Conservation (phyloP, 1,140 invertebrate genomes). For the Aphelinus certus region DNA sequence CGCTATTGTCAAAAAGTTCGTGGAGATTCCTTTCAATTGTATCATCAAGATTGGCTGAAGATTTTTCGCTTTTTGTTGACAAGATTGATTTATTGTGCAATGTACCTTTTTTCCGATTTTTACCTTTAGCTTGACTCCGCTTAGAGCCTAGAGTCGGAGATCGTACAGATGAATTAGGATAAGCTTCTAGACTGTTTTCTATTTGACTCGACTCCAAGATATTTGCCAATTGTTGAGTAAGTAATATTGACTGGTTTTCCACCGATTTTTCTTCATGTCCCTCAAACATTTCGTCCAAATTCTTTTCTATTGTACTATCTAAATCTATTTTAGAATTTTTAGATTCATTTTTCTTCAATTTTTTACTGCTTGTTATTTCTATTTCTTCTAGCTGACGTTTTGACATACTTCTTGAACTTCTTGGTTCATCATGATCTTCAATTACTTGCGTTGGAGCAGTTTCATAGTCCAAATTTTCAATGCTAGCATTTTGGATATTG, state of each 20-base stretch:
- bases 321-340: slow-evolving; percentile 24
- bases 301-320: slow-evolving; percentile 45
- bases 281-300: slow-evolving; percentile 50
- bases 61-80: slow-evolving; percentile 8
- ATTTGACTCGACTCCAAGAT: slow-evolving; percentile 46
- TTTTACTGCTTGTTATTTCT: slow-evolving; percentile 16
- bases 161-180: neutral
- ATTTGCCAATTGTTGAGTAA: slow-evolving; percentile 48
- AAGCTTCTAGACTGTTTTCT: neutral
- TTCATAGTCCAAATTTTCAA: neutral
- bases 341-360: neutral
- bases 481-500: neutral
- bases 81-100: neutral
- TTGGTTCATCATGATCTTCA: slow-evolving; percentile 14
- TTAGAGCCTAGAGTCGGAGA: slow-evolving; percentile 22
- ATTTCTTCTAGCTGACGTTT: slow-evolving; percentile 19
- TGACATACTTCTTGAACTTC: neutral
- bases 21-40: slow-evolving; percentile 49
- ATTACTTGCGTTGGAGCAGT: slow-evolving; percentile 36
- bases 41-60: slow-evolving; percentile 43
- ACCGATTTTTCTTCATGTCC: slow-evolving; percentile 25
- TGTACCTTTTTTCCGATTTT: neutral
- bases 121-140: neutral
- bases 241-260: slow-evolving; percentile 22
- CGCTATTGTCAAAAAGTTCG: slow-evolving; percentile 46